phyloP scores from a whole-genome alignment of 2,113 vertebrate species.

The Peromyscus leucopus region DNA sequence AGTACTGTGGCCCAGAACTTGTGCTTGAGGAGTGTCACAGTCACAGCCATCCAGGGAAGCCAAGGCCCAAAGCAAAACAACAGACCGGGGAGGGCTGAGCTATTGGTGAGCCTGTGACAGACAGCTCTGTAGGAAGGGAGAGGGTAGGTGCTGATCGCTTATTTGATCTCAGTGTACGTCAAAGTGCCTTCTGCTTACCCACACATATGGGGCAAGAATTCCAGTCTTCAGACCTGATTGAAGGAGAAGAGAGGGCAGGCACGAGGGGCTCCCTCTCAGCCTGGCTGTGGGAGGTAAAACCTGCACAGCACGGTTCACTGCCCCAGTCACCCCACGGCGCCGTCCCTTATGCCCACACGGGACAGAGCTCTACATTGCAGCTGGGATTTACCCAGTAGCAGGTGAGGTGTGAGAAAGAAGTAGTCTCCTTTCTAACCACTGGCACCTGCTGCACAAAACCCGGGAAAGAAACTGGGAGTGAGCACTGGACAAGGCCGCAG shows the following conservation, averaged over 20 bases:
- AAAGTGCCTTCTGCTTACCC: neutral
- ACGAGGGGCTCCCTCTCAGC: neutral
- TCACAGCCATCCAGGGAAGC: neutral
- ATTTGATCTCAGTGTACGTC: neutral
- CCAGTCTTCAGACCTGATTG: neutral
- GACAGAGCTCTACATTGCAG: neutral
- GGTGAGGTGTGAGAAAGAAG: neutral
- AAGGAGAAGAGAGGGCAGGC: neutral
- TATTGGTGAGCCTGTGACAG: neutral
- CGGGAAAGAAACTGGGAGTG: neutral
- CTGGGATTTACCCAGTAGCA: neutral
- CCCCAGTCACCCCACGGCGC: too few species aligned
- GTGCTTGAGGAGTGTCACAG: neutral
- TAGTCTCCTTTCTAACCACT: neutral
- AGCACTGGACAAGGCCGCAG: neutral
- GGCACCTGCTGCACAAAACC: neutral
- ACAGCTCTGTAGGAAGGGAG: neutral
- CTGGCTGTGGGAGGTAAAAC: neutral
- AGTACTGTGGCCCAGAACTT: neutral
- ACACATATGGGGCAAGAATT: neutral
- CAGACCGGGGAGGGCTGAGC: too few species aligned
- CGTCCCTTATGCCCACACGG: neutral
- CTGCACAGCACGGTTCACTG: too few species aligned
- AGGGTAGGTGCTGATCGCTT: rapidly evolving
- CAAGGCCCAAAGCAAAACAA: neutral